Evolutionary conservation across 35 echinoderm and acorn worm genomes (phyloP).

Genomic region (Ptychodera flava): DNA sequence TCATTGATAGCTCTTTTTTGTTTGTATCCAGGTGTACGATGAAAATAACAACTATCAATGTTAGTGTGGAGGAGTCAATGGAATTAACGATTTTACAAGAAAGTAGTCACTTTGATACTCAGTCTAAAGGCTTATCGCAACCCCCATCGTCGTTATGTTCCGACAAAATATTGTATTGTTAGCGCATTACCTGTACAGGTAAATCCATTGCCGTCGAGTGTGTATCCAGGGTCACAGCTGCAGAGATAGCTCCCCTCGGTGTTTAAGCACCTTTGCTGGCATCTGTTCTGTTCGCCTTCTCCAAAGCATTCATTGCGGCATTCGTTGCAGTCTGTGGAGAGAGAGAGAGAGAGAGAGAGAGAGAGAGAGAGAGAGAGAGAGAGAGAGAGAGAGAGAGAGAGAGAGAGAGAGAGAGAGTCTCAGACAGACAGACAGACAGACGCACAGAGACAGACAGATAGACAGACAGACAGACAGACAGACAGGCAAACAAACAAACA

Average conservation of each 20-base stretch:
- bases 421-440: background rate
- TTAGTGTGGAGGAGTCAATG: too few species aligned
- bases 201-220: too few species aligned
- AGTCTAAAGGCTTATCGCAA: too few species aligned
- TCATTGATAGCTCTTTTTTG: too few species aligned
- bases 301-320: background rate
- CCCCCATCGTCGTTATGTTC: too few species aligned
- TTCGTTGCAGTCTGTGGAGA: background rate
- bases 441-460: background rate
- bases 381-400: background rate
- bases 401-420: background rate
- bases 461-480: background rate
- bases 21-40: too few species aligned
- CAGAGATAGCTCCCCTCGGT: constrained; percentile 46
- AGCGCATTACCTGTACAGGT: too few species aligned
- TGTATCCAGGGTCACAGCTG: constrained; percentile 51
- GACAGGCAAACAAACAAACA: background rate
- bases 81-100: too few species aligned
- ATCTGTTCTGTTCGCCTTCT: background rate
- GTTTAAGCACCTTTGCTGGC: constrained; percentile 72
- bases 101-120: too few species aligned
- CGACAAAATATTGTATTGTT: too few species aligned
- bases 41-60: too few species aligned
- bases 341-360: background rate
- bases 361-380: background rate